Evolutionary conservation across 2,888 invertebrate genomes (phyloP).

Genomic region (Anagyrus pseudococci): DNA sequence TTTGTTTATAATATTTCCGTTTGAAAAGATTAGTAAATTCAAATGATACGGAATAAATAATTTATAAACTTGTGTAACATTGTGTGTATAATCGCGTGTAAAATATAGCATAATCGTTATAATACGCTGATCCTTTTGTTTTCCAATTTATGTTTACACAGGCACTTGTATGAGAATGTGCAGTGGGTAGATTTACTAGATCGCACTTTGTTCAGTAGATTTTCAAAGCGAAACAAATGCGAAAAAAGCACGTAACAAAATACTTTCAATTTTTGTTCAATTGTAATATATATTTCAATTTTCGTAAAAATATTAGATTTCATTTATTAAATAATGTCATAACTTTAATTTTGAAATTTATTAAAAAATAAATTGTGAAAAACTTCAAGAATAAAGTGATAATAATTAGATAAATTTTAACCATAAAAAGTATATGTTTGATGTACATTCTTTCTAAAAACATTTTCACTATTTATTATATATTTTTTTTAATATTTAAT

Average conservation of each 20-base stretch:
- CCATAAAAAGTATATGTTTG: too few relatives aligned
- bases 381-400: too few relatives aligned
- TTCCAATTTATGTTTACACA: conserved; percentile 35
- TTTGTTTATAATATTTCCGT: conserved; percentile 21
- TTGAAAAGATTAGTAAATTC: conserved; percentile 24
- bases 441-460: too few relatives aligned
- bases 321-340: too few relatives aligned
- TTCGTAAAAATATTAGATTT: conserved; percentile 30
- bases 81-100: conserved; percentile 34
- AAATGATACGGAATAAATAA: conserved; percentile 20
- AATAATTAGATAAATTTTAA: too few relatives aligned
- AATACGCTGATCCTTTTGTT: conserved; percentile 32
- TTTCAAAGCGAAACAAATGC: conserved; percentile 10
- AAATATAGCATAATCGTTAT: conserved; percentile 31
- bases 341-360: too few relatives aligned
- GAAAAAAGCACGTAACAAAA: conserved; percentile 21
- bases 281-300: conserved; percentile 34
- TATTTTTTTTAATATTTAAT: conserved; percentile 14
- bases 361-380: too few relatives aligned
- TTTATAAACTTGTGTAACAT: conserved; percentile 19
- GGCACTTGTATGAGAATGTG: conserved; percentile 32
- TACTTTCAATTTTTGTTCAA: conserved; percentile 33
- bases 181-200: conserved; percentile 36
- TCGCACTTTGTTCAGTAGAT: conserved; percentile 36
- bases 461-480: too few relatives aligned